These are phyloP conservation scores for Venustoraphidia nigricollis DNA, from an alignment of 2,888 invertebrate genomes.

Conservation along the genomic window DNA sequence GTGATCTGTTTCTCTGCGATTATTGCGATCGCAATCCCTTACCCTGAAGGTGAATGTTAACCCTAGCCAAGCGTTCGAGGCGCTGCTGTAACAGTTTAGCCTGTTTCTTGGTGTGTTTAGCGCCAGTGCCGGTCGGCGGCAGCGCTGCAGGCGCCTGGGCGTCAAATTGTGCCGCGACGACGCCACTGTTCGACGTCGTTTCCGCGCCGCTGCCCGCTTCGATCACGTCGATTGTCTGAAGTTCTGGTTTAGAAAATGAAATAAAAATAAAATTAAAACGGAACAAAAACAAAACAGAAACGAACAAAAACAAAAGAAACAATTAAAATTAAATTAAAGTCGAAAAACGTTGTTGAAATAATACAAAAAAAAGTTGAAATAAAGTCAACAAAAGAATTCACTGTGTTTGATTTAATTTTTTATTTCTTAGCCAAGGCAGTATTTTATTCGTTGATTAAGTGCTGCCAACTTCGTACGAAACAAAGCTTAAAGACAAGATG, in stretches of 20 bases:
- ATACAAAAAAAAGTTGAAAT: slow-evolving; percentile 3
- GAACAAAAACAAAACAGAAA: slow-evolving; percentile 17
- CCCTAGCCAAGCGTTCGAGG: slow-evolving; percentile 58
- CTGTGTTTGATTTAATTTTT: too few relatives aligned
- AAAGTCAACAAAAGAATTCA: slow-evolving; percentile 7
- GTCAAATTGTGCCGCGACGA: slow-evolving; percentile 25
- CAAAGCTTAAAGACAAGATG: too few relatives aligned
- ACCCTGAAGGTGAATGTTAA: slow-evolving; percentile 76
- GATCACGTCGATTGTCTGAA: slow-evolving; percentile 41
- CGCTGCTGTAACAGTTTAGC: slow-evolving; percentile 53
- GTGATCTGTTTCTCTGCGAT: too few relatives aligned
- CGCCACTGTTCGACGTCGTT: slow-evolving; percentile 33
- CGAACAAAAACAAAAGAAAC: slow-evolving; percentile 15
- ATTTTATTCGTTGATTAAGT: too few relatives aligned
- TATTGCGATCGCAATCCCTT: slow-evolving; percentile 23
- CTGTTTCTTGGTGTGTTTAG: slow-evolving; percentile 47
- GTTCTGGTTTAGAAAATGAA: slow-evolving; percentile 27
- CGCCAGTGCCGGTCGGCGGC: slow-evolving; percentile 30
- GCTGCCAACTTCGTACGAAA: too few relatives aligned
- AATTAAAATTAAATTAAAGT: slow-evolving; percentile 7
- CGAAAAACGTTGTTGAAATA: slow-evolving; percentile 1
- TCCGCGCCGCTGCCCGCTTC: slow-evolving; percentile 26
- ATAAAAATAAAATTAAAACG: slow-evolving; percentile 16
- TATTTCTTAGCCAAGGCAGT: too few relatives aligned
- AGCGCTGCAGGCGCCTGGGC: slow-evolving; percentile 26